Base-by-base conservation (phyloP, 2,888 invertebrate species). In the Phortica okadai region DNA sequence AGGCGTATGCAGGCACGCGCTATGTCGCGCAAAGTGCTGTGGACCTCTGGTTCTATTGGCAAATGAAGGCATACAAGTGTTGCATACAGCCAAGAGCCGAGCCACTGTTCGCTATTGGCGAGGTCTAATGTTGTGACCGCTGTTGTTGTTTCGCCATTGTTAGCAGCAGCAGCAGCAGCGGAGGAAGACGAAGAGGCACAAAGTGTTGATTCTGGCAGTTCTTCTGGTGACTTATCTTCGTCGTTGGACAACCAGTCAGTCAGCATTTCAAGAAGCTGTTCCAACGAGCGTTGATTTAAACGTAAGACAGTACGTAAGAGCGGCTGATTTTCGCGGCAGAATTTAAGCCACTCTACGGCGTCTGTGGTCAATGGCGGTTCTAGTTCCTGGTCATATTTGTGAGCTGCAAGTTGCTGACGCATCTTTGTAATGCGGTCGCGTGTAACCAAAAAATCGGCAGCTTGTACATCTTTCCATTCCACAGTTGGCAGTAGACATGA, bases 81-180 rank as follows among this genome's bases (percentile, higher is more conserved):
- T 3, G 89, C 88, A 81, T 92, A 92, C 1, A 91, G 79, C 92
- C 92, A 92, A 10, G 84, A 84, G 0, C 90, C 90, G 1, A 91
- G 74, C 92, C 92, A 92, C 6, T 82, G 77, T 54, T 90, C 88
- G 0, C 80, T 80, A n/a, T 75, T 77, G 2, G 80, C 70, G 5
- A 90, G 78, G 77, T 90, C 89, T 21, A 88, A 56, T 33, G 69
- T 72, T 42, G 74, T 67, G 0, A 56, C 10, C 33, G 76, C 45
- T 7, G 78, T 25, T 10, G 77, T 25, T 10, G 77, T n/a, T 2
- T 69, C 74, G 0, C n/a, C 0, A 3, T 54, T 50, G 8, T 14
- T 45, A 0, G 45, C 11, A 16, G 77, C 70, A 11, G 77, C 77
- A 0, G 78, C 80, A 5, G 74, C 72, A 0, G 79, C 74, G 33